Percentiles rank a stretch among this genome's conserved stretches.
Evolutionary conservation across 2,113 vertebrate species (phyloP).

Genomic region (Stercorarius parasiticus): DNA sequence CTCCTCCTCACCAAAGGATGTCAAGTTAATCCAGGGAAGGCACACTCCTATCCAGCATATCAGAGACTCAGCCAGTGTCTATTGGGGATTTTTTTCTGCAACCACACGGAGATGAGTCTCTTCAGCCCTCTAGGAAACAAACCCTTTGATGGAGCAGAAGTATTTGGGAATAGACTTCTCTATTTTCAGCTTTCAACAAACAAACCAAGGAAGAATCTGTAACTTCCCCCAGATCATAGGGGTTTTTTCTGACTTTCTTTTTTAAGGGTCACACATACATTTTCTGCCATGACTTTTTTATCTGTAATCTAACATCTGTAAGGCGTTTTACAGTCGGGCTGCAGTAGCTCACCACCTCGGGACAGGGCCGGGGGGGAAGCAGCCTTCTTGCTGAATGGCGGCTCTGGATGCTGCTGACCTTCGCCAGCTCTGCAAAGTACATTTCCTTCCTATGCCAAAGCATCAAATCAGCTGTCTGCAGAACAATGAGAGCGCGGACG

Average conservation of each 20-base stretch:
- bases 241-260: background rate
- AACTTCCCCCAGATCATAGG: background rate
- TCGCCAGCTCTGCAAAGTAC: conserved; percentile 31
- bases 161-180: background rate
- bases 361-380: background rate
- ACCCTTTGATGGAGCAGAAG: background rate
- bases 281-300: background rate
- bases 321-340: background rate
- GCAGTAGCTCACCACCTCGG: background rate
- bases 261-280: background rate
- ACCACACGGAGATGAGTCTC: background rate
- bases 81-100: background rate
- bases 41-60: background rate
- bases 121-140: background rate
- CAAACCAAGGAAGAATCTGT: background rate
- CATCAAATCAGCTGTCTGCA: conserved; percentile 25
- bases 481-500: background rate
- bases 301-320: background rate
- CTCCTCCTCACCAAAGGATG: background rate
- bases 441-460: conserved; percentile 63
- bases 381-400: background rate
- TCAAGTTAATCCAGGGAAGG: background rate
- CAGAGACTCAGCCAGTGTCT: background rate
- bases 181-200: background rate
- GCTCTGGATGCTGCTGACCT: conserved; percentile 34